Evolutionary conservation across 2,888 invertebrate species (phyloP).

Genomic region (Phengaris alcon): DNA sequence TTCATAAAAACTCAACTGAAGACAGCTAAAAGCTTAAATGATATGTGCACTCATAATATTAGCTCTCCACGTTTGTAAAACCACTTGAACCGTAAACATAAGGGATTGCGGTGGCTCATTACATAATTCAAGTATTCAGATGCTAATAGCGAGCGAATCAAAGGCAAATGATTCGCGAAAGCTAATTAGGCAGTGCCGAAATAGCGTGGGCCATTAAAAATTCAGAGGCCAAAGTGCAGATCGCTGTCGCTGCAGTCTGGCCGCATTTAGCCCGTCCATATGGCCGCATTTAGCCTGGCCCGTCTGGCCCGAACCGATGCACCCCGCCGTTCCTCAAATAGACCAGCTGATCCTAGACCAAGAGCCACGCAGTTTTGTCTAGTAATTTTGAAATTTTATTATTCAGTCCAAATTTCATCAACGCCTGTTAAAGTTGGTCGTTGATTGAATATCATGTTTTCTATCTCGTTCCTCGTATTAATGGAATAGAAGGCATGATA

Average conservation of each 20-base stretch:
- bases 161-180: conserved; percentile 38
- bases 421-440: no score
- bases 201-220: conserved; percentile 67
- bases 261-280: conserved; percentile 60
- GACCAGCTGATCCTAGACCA: conserved; percentile 45
- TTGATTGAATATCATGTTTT: no score
- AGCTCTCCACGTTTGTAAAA: not conserved
- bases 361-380: conserved; percentile 38
- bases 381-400: no score
- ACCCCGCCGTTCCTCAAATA: conserved; percentile 58
- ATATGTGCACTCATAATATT: not conserved
- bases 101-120: conserved; percentile 26
- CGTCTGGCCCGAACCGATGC: conserved; percentile 47
- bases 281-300: conserved; percentile 63
- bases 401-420: no score
- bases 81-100: conserved; percentile 16
- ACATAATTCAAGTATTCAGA: conserved; percentile 28
- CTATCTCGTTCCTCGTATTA: no score
- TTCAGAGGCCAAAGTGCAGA: conserved; percentile 72
- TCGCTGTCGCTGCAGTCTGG: conserved; percentile 66
- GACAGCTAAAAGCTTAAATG: not conserved
- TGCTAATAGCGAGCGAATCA: conserved; percentile 33
- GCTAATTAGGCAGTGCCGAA: conserved; percentile 64
- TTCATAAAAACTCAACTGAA: not conserved
- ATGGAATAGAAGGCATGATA: no score